Base-by-base conservation (phyloP, 2,888 invertebrate species). In the Sinelater perroti region DNA sequence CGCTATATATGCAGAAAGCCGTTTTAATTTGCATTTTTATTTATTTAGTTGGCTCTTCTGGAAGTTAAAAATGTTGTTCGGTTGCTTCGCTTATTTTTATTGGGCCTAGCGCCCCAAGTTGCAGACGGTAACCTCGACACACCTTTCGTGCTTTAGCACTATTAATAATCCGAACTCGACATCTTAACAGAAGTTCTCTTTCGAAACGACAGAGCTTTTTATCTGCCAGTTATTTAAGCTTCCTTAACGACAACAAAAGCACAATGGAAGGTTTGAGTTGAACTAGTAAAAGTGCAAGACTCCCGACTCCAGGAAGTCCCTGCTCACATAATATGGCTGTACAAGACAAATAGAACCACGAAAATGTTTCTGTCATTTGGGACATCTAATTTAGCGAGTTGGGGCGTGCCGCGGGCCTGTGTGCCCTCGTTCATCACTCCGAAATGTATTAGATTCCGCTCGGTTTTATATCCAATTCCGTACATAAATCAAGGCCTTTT, bases 291-390 rank as follows among this genome's bases (percentile, higher is more conserved):
- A 40, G 40, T 40, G 40, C 40, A 2, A 40, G 13, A 11, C 18
- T 40, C 10, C 13, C 40, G 18, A 20, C 21, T 38, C 38, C 20
- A 21, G 40, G 13, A 40, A 40, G 40, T 24, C 24, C 40, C 40
- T 13, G 40, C 24, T 13, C 31, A 31, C 31, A 46, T 46, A 46
- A 46, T 46, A 18, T 31, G 20, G 49, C 36, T 36, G 33, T 35
- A 49, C 49, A 49, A 49, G 49, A 49, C 26, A 49, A 49, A 49
- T 49, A 49, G 49, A 17, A 16, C 36, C 49, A 36, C 36, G 35
- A 49, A 49, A 49, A 49, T 49, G 49, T 49, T 49, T 35, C 21
- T 35, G 49, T 49, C 49, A 49, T 35, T 35, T 33, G 16, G 36
- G 49, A 49, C 33, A 49, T 35, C 49, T 49, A 35, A 49, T 49